Evolutionary conservation across 1,140 invertebrate species (phyloP), one percentile per base, ranked within the genome.

Genomic region (Heliconius hewitsoni): DNA sequence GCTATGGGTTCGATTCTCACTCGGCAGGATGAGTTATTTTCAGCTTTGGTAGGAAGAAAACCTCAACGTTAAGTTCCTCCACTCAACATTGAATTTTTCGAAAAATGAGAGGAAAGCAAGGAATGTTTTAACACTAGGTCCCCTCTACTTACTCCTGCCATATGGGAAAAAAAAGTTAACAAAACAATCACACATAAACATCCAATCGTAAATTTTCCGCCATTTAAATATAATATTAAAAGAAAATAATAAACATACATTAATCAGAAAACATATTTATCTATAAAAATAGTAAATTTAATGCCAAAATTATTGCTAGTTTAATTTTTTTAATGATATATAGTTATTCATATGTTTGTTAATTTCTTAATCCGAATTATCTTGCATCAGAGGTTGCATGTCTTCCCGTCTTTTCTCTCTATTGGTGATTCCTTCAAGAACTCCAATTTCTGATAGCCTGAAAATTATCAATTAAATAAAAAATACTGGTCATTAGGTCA

Each of bases 371-470:
- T 93, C 91, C 3, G 91, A 93, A 80, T 88, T 88, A 55, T 93
- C 91, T 79, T 91, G 90, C 88, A 95, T 94, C 8, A 95, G 86
- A 1, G 94, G 94, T 74, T 94, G 91, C 83, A 90, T 83, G 76
- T 95, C 94, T 57, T 95, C 93, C 34, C 89, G 84, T 76, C 82
- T 89, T 71, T 86, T 89, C 42, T 95, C 94, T 77, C 90, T 85
- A 60, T 94, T 92, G 55, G 94, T 96, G 1, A 96, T 89, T 19
- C 96, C 96, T 82, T 96, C 96, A 4, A 95, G 95, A 0, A 96
- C 89, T 16, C 96, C 96, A 30, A 94, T 94, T 74, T 96, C 95
- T 9, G 95, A 96, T 88, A 96, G 93, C 82, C 95, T 96, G 86
- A 11, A 85, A 86, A 73, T 23, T n/a, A 23, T 18, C 16, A 4